Conservation (phyloP, 2,888 invertebrate species). For the Drosophila parthenogenetica region DNA sequence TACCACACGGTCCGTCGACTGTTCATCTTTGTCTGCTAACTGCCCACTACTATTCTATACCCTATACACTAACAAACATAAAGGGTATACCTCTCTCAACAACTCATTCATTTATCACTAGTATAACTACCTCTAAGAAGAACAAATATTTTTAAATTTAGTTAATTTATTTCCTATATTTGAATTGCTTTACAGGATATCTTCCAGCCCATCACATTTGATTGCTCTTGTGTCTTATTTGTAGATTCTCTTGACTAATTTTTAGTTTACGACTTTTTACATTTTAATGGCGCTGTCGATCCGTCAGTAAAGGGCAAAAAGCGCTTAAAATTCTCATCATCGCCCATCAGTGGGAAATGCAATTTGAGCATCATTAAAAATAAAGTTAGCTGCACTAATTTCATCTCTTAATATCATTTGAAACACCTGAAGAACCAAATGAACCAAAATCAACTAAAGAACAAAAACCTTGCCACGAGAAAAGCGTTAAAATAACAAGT, state of each 20-base stretch:
- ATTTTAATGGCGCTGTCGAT: conserved; percentile 64
- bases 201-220: neutral
- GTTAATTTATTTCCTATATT: neutral
- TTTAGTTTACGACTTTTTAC: conserved; percentile 73
- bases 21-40: conserved; percentile 55
- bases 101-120: neutral
- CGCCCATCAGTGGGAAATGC: conserved; percentile 56
- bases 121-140: no score
- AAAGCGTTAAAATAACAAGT: conserved; percentile 31
- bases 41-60: conserved; percentile 46
- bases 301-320: conserved; percentile 42
- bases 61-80: conserved; percentile 3
- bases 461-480: conserved; percentile 17
- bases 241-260: conserved; percentile 59
- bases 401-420: conserved; percentile 62
- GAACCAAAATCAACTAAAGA: conserved; percentile 7
- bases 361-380: conserved; percentile 73
- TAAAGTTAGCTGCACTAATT: conserved; percentile 69
- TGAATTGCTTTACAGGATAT: conserved; percentile 9
- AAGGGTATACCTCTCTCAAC: neutral
- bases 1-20: conserved; percentile 70
- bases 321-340: conserved; percentile 42
- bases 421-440: conserved; percentile 63
- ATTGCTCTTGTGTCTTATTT: conserved; percentile 10
- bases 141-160: no score